Evolutionary conservation across 2,888 invertebrate genomes (phyloP).

Genomic region (Drosophila helvetica): DNA sequence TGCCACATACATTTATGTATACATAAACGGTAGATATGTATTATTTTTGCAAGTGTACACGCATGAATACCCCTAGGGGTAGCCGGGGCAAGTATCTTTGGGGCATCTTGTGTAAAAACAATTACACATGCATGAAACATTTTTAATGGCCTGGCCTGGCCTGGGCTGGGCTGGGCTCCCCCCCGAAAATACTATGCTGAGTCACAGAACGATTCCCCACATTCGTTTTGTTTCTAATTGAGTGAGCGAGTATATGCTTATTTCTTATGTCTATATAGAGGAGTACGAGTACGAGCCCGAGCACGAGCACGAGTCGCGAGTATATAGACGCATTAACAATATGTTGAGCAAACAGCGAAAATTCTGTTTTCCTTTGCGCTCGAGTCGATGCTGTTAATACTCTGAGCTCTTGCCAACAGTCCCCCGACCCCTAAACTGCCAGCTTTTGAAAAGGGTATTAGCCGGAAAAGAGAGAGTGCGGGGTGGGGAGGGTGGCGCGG

Average conservation of each 20-base stretch:
- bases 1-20: too few relatives aligned
- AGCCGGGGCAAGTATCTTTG: conserved; percentile 25
- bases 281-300: not conserved
- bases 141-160: conserved; percentile 42
- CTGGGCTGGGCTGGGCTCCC: not conserved
- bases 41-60: conserved; percentile 5
- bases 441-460: conserved; percentile 49
- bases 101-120: conserved; percentile 44
- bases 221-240: conserved; percentile 58
- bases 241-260: conserved; percentile 52
- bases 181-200: conserved; percentile 40
- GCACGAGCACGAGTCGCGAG: conserved; percentile 1
- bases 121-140: conserved; percentile 45
- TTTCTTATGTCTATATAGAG: conserved; percentile 37
- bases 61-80: conserved; percentile 3
- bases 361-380: conserved; percentile 11
- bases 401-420: conserved; percentile 21
- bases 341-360: conserved; percentile 34
- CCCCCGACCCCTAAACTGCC: conserved; percentile 16
- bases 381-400: conserved; percentile 47
- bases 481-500: not conserved
- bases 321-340: conserved; percentile 39
- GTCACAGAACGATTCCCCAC: conserved; percentile 61
- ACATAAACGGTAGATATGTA: too few relatives aligned
- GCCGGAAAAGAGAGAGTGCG: conserved; percentile 1